Percentiles rank a stretch among this genome's conserved stretches.
These are phyloP conservation scores for Epizoanthus ramosus DNA, from an alignment of 92 coral and sea anemone genomes.

Conservation along the genomic window DNA sequence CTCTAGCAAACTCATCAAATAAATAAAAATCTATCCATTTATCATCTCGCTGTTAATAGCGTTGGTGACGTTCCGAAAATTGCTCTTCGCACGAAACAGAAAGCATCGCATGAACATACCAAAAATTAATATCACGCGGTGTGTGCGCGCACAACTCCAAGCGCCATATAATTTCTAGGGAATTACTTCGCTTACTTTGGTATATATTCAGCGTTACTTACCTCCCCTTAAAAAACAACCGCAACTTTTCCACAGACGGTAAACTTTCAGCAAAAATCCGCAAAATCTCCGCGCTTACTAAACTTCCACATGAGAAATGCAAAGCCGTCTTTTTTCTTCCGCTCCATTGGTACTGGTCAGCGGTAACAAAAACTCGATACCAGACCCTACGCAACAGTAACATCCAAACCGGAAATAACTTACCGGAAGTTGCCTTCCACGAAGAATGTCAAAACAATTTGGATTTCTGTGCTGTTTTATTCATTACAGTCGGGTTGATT, in stretches of 20 bases:
- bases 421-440: too few species aligned
- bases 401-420: too few species aligned
- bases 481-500: too few species aligned
- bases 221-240: conserved; percentile 12
- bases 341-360: conserved; percentile 37
- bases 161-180: background rate
- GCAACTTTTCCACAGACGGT: conserved; percentile 9
- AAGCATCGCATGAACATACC: conserved; percentile 39
- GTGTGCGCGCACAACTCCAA: conserved; percentile 27
- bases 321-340: conserved; percentile 43
- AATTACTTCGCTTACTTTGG: background rate
- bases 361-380: conserved; percentile 7
- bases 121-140: conserved; percentile 40
- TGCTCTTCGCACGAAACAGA: conserved; percentile 36
- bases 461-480: too few species aligned
- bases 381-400: conserved; percentile 13
- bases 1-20: background rate
- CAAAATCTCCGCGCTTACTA: background rate
- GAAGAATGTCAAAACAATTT: too few species aligned
- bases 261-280: conserved; percentile 9
- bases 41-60: background rate
- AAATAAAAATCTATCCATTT: background rate
- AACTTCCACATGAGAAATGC: conserved; percentile 31
- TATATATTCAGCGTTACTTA: conserved; percentile 4
- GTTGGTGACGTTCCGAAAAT: background rate